Evolutionary conservation across 2,888 invertebrate genomes (phyloP), one percentile per base, ranked within the genome.

Genomic region (Dryobotodes eremita): DNA sequence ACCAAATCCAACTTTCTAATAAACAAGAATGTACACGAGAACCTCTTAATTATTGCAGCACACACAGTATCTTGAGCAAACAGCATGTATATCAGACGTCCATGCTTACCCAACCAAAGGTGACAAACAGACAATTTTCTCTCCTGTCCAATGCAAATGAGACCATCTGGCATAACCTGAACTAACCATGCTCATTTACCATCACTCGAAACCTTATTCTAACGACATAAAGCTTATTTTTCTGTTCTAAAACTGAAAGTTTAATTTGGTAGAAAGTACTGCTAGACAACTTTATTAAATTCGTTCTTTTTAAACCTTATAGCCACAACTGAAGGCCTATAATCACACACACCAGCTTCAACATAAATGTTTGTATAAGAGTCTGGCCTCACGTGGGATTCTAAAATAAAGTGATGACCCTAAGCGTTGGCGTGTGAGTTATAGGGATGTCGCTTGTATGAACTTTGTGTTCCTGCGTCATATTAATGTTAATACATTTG

Each of bases 111-210:
- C 89, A 87, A 88, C 90, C 89, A 89, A 92, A 94, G 93, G 93
- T 94, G 94, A 92, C 93, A 94, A 93, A 92, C 92, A 93, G 92
- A 92, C 93, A 93, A 93, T 94, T 92, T 94, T 93, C 93, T 91
- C 92, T 92, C 93, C 92, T 94, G 94, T 93, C 94, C 93, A 86
- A 94, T 94, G 94, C 93, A 94, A 95, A 94, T 94, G 94, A 94
- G 92, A 90, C 91, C 92, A 93, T 93, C 92, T 93, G 92, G 89
- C 90, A 88, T 89, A 88, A 86, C 89, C 83, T 84, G 82, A 83
- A 83, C 81, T 64, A 83, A 86, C 84, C 87, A 87, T 42, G 15
- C 10, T 46, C 0, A 77, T 77, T 77, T 86, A 71, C 81, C 1
- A 7, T 17, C 59, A 77, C 71, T 53, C 1, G 61, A 77, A 64